phyloP scores from a whole-genome alignment of 2,888 invertebrate species.

The Andrena minutula region DNA sequence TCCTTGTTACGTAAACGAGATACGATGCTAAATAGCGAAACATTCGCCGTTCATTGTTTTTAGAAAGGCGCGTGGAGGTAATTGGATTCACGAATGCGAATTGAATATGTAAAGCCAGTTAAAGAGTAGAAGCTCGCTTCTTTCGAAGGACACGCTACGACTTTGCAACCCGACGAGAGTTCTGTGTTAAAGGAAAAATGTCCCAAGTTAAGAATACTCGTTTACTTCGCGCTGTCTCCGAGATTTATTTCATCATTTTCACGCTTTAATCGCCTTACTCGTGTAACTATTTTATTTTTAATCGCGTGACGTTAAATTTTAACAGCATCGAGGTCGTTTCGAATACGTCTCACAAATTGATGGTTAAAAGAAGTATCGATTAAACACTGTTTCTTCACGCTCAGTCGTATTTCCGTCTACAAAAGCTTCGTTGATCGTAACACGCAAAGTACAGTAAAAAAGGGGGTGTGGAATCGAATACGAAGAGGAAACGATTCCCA shows the following conservation, averaged over 20 bases:
- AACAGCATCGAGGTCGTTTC: no score
- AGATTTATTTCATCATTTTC: conserved; percentile 1
- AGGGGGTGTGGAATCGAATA: conserved; percentile 4
- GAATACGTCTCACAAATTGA: no score
- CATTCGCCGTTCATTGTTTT: conserved; percentile 50
- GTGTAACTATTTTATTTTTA: background rate
- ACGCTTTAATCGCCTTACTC: background rate
- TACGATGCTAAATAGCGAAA: conserved; percentile 48
- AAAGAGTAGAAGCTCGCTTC: conserved; percentile 27
- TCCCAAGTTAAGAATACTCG: background rate
- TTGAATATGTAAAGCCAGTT: conserved; percentile 51
- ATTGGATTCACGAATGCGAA: conserved; percentile 61
- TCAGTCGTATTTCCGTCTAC: no score
- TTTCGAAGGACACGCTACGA: conserved; percentile 22
- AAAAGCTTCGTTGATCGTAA: no score
- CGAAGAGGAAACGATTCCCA: conserved; percentile 1
- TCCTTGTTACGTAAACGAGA: conserved; percentile 11
- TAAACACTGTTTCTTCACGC: no score
- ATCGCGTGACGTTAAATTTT: background rate
- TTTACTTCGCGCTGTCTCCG: background rate
- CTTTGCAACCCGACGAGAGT: conserved; percentile 7
- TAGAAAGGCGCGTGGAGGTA: conserved; percentile 43
- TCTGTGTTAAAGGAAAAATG: conserved; percentile 2
- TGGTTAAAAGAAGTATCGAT: no score
- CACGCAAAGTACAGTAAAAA: background rate